A percentile compares a stretch with the other conserved stretches of the same genome.
Conservation (phyloP, 2,797 vertebrate species). For the Microhierax caerulescens region DNA sequence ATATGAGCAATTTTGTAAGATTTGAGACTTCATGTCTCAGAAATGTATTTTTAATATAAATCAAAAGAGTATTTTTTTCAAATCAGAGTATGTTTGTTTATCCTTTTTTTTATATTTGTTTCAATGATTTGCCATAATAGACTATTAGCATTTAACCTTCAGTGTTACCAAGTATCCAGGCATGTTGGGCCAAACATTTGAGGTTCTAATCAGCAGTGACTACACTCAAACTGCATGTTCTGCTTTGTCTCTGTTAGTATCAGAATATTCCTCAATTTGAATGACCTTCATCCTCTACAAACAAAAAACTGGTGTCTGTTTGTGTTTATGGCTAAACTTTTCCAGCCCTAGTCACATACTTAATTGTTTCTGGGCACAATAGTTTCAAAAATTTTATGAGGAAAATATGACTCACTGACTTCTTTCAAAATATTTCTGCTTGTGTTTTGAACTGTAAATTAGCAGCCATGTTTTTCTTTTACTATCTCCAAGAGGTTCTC, state of each 20-base stretch:
- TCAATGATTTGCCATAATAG: not conserved
- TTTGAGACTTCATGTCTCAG: not conserved
- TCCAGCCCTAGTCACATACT: constrained; percentile 28
- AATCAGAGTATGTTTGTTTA: not conserved
- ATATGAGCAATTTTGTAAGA: not conserved
- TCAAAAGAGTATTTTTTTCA: not conserved
- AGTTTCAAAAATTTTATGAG: constrained; percentile 21
- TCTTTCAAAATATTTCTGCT: constrained; percentile 25
- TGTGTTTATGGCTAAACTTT: constrained; percentile 30
- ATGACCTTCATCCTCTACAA: not conserved
- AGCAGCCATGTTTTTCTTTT: not conserved
- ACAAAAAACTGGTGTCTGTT: constrained; percentile 13
- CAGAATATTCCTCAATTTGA: not conserved
- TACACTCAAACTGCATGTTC: not conserved
- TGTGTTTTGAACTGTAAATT: not conserved
- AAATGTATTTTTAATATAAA: not conserved
- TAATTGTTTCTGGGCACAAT: constrained; percentile 58
- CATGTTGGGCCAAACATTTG: not conserved
- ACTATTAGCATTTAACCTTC: not conserved
- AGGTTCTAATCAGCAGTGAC: not conserved
- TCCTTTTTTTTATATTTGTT: not conserved
- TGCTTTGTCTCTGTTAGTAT: not conserved
- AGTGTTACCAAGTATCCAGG: not conserved
- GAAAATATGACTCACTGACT: constrained; percentile 43
- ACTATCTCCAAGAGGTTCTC: not conserved